phyloP scores from a whole-genome alignment of 1,140 invertebrate species.

The Dendrolimus punctatus region DNA sequence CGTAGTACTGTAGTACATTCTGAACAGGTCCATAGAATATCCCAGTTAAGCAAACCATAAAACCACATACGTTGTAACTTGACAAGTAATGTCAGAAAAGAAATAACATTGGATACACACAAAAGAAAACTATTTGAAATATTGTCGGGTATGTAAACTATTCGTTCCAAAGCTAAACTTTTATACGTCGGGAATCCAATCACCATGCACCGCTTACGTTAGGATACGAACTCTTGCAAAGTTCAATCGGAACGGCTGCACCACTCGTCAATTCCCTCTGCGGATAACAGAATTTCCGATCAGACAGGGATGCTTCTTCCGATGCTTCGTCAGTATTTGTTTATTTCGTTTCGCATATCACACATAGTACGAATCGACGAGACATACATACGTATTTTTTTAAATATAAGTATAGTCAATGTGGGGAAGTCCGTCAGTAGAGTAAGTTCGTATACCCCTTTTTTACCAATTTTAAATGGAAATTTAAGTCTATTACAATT shows the following conservation, averaged over 20 bases:
- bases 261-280: slow-evolving; percentile 46
- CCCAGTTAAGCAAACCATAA: no score
- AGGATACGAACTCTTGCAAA: slow-evolving; percentile 24
- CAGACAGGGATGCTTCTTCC: slow-evolving; percentile 33
- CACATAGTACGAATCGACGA: slow-evolving; percentile 15
- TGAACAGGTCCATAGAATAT: no score
- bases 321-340: slow-evolving; percentile 22
- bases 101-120: no score
- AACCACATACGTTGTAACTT: no score
- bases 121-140: no score
- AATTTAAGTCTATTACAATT: no score
- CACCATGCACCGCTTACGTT: slow-evolving; percentile 27
- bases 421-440: no score
- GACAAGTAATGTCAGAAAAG: no score
- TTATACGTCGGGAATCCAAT: slow-evolving; percentile 41
- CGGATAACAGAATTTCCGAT: slow-evolving; percentile 47
- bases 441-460: no score
- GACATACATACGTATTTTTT: background rate
- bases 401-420: no score
- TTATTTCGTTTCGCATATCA: slow-evolving; percentile 15
- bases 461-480: no score
- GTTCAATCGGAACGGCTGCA: slow-evolving; percentile 25
- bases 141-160: slow-evolving; percentile 32
- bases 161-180: slow-evolving; percentile 44
- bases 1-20: no score